These are phyloP conservation scores for Gallinago undulata DNA, from an alignment of 2,113 vertebrate species.

Conservation along the genomic window DNA sequence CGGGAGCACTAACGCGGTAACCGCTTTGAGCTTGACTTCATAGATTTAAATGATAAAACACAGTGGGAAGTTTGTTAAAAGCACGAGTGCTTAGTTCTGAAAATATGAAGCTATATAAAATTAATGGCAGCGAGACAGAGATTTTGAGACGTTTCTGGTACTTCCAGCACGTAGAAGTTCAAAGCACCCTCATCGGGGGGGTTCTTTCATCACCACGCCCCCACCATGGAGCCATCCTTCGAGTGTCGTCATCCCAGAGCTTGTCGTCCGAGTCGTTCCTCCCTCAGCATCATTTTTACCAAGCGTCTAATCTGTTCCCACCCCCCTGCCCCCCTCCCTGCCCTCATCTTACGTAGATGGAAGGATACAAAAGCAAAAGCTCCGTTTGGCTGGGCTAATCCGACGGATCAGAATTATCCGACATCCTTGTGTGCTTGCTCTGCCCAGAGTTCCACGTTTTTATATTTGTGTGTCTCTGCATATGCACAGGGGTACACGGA, in stretches of 20 bases:
- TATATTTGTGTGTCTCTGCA: background rate
- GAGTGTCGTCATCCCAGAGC: background rate
- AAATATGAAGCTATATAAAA: background rate
- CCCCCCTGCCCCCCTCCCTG: no score
- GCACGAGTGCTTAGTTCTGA: background rate
- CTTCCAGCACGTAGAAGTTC: background rate
- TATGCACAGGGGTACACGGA: background rate
- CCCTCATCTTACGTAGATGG: background rate
- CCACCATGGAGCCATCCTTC: background rate
- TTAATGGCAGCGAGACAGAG: background rate
- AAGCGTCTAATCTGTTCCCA: background rate
- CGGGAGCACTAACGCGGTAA: background rate
- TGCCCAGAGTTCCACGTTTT: background rate
- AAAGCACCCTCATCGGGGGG: background rate
- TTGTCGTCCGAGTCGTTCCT: background rate
- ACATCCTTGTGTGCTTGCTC: background rate
- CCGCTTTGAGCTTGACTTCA: background rate
- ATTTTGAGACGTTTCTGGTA: background rate
- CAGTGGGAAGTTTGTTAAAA: background rate
- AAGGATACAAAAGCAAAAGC: background rate
- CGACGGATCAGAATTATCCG: conserved; percentile 18
- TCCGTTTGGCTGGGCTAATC: conserved; percentile 17
- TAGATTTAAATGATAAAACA: background rate
- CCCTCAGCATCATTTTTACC: background rate
- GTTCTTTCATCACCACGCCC: background rate